Base-by-base conservation (phyloP, 2,797 vertebrate genomes). In the Netta rufina region DNA sequence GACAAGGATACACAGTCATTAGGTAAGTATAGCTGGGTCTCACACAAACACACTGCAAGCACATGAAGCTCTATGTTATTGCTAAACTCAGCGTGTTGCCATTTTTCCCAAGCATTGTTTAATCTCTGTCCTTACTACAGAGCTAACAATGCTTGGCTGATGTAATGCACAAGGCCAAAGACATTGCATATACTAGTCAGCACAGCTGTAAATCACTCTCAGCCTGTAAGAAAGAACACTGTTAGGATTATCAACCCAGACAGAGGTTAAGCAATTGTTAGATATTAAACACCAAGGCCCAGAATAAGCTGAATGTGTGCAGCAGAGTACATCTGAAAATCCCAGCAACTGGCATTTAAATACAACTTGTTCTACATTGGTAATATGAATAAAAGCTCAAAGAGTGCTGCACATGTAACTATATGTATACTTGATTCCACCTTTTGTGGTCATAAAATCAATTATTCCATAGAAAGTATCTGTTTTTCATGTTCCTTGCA, bases 1-100 rank as follows among this genome's bases (percentile, higher is more conserved):
- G 84, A 97, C 47, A 96, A 92, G 92, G 93, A 95, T 15, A 97
- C 86, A 93, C 38, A 89, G 92, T 96, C 80, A 51, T 97, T 97
- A 97, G 96, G 91, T 27, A 88, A 93, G 54, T n/a, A 54, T 2
- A 89, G 75, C 33, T 39, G 43, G 62, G 81, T 82, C 76, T 87
- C 73, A 72, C 22, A 79, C 28, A 58, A 86, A 74, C 81, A 95
- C 88, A 67, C 5, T 82, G 91, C 87, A 96, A 91, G 72, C 89
- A 90, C 28, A 82, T 49, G 36, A 96, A 91, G 77, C 80, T 70
- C 84, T 89, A 16, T n/a, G 16, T 66, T 53, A 86, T 75, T 79
- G 58, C 30, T 58, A 60, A 90, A 32, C 56, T 80, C 76, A 83
- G 39, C 9, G 0, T n/a, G 62, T 32, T 70, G 83, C 77, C 15